Conservation (phyloP, 2,888 invertebrate genomes). For the Pammene aurita region DNA sequence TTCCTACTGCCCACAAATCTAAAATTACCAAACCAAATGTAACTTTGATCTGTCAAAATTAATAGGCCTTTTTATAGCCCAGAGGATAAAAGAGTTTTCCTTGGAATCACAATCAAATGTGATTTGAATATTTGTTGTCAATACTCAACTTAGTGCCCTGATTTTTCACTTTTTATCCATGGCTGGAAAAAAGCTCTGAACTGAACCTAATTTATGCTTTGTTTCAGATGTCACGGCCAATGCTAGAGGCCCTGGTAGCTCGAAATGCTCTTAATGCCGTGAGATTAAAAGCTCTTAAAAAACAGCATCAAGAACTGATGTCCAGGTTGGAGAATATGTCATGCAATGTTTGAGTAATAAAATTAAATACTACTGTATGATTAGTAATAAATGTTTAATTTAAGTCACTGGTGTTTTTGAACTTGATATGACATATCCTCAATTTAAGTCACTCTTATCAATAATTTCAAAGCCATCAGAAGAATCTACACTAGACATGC, state of each 20-base stretch:
- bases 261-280: conserved; percentile 71
- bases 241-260: conserved; percentile 77
- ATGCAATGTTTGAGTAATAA: conserved; percentile 56
- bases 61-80: no score
- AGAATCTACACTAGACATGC: conserved; percentile 70
- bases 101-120: no score
- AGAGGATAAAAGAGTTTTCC: no score
- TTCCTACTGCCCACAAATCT: no score
- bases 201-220: conserved; percentile 4
- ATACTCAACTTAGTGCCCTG: no score
- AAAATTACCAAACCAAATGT: no score
- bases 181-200: no score
- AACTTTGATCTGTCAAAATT: no score
- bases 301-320: conserved; percentile 76
- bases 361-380: conserved; percentile 31
- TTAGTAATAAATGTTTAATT: conserved; percentile 32
- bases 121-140: no score
- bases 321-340: conserved; percentile 70
- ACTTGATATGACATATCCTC: conserved; percentile 47
- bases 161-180: no score
- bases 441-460: conserved; percentile 71
- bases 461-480: conserved; percentile 80
- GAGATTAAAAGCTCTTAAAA: conserved; percentile 73
- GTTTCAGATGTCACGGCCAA: conserved; percentile 78
- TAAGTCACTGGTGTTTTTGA: conserved; percentile 41